Conservation (phyloP, 2,113 vertebrate species). For the Choloepus hoffmanni region DNA sequence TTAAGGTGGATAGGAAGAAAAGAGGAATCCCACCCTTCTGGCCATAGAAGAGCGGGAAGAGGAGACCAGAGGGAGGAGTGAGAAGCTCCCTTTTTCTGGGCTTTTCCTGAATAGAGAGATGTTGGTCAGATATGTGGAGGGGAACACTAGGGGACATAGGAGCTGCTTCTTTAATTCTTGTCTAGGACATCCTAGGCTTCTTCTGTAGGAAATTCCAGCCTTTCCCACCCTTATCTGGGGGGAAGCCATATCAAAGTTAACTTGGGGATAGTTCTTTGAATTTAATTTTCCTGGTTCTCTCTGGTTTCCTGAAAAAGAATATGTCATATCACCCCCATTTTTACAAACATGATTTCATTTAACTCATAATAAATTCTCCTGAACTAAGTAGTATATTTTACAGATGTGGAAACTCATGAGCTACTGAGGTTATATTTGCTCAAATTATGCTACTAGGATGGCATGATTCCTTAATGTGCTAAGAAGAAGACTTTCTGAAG, state of each 20-base stretch:
- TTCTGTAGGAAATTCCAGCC: background rate
- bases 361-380: background rate
- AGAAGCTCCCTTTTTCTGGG: background rate
- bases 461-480: background rate
- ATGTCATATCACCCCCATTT: background rate
- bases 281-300: background rate
- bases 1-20: background rate
- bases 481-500: background rate
- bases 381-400: background rate
- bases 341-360: background rate
- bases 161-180: background rate
- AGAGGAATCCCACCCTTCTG: background rate
- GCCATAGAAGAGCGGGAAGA: background rate
- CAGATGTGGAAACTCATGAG: background rate
- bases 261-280: background rate
- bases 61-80: background rate
- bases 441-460: background rate
- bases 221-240: background rate
- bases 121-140: background rate
- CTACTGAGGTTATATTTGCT: background rate
- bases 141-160: background rate
- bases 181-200: background rate
- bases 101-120: background rate
- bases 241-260: background rate
- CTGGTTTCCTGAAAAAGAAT: background rate